Evolutionary conservation across 2,113 vertebrate genomes (phyloP), one percentile per base, ranked within the genome.

Genomic region (Anhinga anhinga): DNA sequence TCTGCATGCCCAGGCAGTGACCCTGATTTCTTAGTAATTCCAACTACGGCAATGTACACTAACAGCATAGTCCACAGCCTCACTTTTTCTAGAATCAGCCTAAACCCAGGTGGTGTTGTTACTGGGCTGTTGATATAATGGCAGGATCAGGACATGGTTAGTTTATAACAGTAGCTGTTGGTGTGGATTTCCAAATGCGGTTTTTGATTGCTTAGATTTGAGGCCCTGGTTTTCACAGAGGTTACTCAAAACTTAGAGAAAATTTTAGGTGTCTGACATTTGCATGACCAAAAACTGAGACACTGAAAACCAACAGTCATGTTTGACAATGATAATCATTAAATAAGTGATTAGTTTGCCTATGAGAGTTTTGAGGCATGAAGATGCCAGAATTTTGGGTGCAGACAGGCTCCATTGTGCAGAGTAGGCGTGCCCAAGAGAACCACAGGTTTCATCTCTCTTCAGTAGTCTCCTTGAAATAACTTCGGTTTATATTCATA

Each of bases 231-330:
- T 84, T 86, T 71, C 65, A 49, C 16, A 38, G 23, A 42, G 26
- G n/a, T 36, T 58, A 13, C 47, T 74, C n/a, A 32, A 45, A 65
- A 7, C 47, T 18, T 10, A 21, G 6, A 15, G 44, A 40, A 86
- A 86, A 40, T 27, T 7, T 20, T 65, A 19, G 3, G 2, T 29
- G 29, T 20, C 23, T 72, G 72, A 71, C 32, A 19, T 2, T 25
- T 36, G 10, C 29, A 5, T 16, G 63, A 22, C 32, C 3, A 2
- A 55, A 86, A 71, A 4, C 10, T 2, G 86, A 71, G 52, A 11
- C 15, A 4, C 50, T 65, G 74, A 67, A 87, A 71, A 36, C 22
- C 7, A 47, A 16, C 1, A 5, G 50, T 50, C 0, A 0, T 15
- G 26, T 56, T 36, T 90, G 62, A 52, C 22, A 82, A 9, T 2